Conservation (phyloP, 2,797 vertebrate species). For the Spatula versicolor region DNA sequence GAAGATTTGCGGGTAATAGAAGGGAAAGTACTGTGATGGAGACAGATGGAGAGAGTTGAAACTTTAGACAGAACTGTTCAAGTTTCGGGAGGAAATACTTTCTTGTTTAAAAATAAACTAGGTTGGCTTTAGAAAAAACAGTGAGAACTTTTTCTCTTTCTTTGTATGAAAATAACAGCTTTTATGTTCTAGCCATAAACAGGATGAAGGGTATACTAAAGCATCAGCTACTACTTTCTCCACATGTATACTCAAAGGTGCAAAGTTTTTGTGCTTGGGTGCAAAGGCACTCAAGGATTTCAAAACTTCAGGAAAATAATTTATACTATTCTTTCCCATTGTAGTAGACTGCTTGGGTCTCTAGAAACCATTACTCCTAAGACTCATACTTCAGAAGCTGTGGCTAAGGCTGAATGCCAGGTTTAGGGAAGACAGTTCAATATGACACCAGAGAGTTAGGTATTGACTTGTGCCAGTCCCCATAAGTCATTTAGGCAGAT, state of each 20-base stretch:
- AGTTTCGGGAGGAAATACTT: neutral
- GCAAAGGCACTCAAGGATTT: neutral
- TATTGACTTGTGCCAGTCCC: neutral
- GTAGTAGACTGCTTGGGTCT: neutral
- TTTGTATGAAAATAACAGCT: neutral
- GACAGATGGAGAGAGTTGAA: neutral
- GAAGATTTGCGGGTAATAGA: neutral
- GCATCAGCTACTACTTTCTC: neutral
- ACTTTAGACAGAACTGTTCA: neutral
- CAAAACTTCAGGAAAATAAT: neutral
- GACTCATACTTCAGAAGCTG: neutral
- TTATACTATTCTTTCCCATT: neutral
- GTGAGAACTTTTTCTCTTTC: neutral
- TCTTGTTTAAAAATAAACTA: neutral
- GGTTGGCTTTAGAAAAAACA: neutral
- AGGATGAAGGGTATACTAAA: neutral
- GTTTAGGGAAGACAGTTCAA: neutral
- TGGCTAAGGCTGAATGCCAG: neutral
- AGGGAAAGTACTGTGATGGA: neutral
- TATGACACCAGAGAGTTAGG: neutral
- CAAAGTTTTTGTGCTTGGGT: neutral
- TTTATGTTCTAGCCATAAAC: neutral
- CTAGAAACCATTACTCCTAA: neutral
- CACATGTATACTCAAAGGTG: fast-evolving
- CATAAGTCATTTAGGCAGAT: neutral